Base-by-base conservation (phyloP, 1,140 invertebrate species). In the Caenorhabditis latens region DNA sequence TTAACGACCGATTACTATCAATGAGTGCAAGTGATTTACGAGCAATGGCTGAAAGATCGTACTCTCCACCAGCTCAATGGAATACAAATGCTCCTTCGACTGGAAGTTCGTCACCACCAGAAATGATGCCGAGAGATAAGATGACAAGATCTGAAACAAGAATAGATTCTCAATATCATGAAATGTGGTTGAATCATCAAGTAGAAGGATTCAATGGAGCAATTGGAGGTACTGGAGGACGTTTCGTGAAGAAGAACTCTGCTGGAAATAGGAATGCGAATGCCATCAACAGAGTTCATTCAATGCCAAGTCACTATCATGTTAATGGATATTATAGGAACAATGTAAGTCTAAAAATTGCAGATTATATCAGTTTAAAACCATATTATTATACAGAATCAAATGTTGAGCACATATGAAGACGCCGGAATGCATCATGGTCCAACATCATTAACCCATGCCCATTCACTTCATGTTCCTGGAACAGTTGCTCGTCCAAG, bases 241-340 rank as follows among this genome's bases (percentile, higher is more conserved):
- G 84, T 4, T 67, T 65, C 57, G 63, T 85, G 65, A 85, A 67
- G 65, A 85, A 65, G 9, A 85, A 85, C 24, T 85, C 84, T 6
- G 65, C 43, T 9, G 84, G 63, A 53, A 85, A 67, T 50, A 46
- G 84, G 16, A 53, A 75, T 46, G 84, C 84, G 48, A 53, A 65
- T 19, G 67, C 83, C 6, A 88, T 88, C 87, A 88, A 88, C 71
- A 53, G 87, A 61, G 87, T 88, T 19, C 84, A 71, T 55, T 85
- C 83, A 8, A 88, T 88, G 87, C 87, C 87, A 16, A 83, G 83
- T 46, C 87, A 88, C 50, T 88, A 85, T 58, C 84, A 85, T 85
- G 84, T 71, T 2, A 79, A 79, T 50, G 71, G 71, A 24, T 79
- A 79, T 79, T 79, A 79, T 79, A 48, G 71, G n/a, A 79, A 50